Evolutionary conservation across 2,113 vertebrate species (phyloP), one percentile per base, ranked within the genome.

Genomic region (Gambusia affinis): DNA sequence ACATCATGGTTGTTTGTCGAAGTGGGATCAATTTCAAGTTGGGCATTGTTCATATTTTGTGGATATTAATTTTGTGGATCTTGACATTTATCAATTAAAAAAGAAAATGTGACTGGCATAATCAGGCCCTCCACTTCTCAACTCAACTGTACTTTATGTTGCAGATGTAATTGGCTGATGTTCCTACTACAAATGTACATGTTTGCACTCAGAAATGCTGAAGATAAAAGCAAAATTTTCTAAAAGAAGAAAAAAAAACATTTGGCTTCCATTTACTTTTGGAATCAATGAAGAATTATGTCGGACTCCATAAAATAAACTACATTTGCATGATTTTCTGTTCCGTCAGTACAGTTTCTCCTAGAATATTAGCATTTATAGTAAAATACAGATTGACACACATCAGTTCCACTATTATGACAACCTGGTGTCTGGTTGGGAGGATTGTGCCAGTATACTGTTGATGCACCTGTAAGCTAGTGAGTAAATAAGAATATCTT

Each of bases 261-360:
- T 64, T 31, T 64, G 71, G 15, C 64, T 14, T 67, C 4, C 31
- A n/a, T 74, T 69, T 19, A 11, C 3, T 62, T 71, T 69, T 42
- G 4, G 24, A 11, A 65, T 11, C 35, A 14, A 31, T 79, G 0
- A 1, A 42, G 39, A 24, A 35, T 37, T 37, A 37, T 37, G 10
- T 11, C 11, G 2, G 2, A 11, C 35, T 37, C 35, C 35, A 37
- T 11, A 11, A 37, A 12, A 37, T 12, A 37, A 37, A 37, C 35
- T 37, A 37, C 35, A 37, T 12, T 37, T 8, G 0, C 10, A 15
- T 12, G 44, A 47, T 47, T 47, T 47, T 47, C 1, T 19, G 4
- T 47, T 47, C 17, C 44, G 19, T 17, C 17, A 22, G 44, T 47
- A 47, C 44, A 47, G 5, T 47, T 19, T 47, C 44, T 19, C 17